A percentile compares a stretch with the other conserved stretches of the same genome.
phyloP scores from a whole-genome alignment of 2,113 vertebrate species.

The Rhineura floridana region DNA sequence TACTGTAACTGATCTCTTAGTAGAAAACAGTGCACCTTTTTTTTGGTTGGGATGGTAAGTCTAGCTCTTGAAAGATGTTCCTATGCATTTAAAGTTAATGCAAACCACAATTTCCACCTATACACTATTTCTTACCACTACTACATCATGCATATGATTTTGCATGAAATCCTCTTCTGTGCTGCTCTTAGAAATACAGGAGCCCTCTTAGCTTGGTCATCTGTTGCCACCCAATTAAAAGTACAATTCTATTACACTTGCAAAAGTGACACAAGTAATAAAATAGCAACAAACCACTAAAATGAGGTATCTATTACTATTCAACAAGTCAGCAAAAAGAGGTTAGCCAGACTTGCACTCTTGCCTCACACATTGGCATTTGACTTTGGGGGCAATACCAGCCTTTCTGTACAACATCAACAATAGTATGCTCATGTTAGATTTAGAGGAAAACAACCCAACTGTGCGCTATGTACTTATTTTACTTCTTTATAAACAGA shows the following conservation, averaged over 20 bases:
- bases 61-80: background rate
- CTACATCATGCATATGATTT: background rate
- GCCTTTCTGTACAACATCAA: background rate
- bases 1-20: background rate
- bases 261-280: background rate
- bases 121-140: background rate
- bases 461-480: no score
- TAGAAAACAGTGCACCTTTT: background rate
- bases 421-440: background rate
- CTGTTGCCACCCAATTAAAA: background rate
- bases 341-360: background rate
- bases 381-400: background rate
- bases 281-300: background rate
- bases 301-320: background rate
- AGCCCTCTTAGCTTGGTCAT: background rate
- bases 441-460: background rate
- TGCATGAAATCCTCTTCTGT: background rate
- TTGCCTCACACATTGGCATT: background rate
- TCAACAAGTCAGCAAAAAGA: background rate
- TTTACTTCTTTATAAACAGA: no score
- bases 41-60: background rate
- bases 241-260: background rate
- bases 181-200: background rate
- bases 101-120: background rate
- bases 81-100: background rate